These are phyloP conservation scores for Ageneiosus marmoratus DNA, from an alignment of 2,113 vertebrate genomes.

Conservation along the genomic window DNA sequence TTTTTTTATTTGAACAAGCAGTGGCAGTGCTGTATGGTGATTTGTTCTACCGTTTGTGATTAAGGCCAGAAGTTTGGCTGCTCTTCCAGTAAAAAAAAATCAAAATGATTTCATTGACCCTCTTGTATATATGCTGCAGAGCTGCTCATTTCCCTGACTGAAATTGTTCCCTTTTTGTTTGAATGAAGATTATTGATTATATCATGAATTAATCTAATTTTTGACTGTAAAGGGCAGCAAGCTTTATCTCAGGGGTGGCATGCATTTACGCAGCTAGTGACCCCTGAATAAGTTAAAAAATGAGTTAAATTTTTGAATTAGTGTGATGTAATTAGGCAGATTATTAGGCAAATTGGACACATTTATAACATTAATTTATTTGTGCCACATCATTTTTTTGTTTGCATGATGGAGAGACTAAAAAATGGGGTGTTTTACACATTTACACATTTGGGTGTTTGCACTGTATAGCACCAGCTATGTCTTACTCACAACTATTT, in stretches of 20 bases:
- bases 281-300: too few species aligned
- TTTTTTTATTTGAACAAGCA: slow-evolving; percentile 8
- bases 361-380: too few species aligned
- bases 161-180: not conserved
- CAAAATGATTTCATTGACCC: not conserved
- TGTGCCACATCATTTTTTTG: too few species aligned
- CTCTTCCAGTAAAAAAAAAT: not conserved
- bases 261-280: too few species aligned
- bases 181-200: too few species aligned
- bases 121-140: not conserved
- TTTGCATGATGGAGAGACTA: too few species aligned
- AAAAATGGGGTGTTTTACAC: not conserved
- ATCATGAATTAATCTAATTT: not conserved
- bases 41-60: not conserved
- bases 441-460: slow-evolving; percentile 16
- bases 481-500: slow-evolving; percentile 74
- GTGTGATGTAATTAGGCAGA: too few species aligned
- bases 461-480: slow-evolving; percentile 63
- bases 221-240: not conserved
- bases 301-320: too few species aligned
- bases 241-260: too few species aligned
- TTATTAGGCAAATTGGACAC: too few species aligned
- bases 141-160: not conserved
- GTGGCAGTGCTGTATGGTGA: not conserved
- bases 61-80: not conserved